Percentiles rank a stretch among this genome's conserved stretches.
Conservation (phyloP, 2,113 vertebrate species). For the Synchiropus splendidus region DNA sequence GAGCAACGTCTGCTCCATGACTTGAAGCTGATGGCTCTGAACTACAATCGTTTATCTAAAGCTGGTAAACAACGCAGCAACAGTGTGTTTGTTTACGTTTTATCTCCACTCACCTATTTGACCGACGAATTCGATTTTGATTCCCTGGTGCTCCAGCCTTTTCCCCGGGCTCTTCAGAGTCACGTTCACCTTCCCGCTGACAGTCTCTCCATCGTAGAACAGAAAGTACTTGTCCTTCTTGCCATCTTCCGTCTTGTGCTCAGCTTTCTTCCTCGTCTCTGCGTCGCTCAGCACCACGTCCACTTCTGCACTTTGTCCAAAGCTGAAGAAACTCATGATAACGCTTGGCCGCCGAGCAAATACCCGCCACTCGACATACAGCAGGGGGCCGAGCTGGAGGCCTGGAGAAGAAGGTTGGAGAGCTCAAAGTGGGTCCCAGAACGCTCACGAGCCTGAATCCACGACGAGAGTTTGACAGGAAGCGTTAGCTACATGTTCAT, state of each 20-base stretch:
- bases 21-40: too few relatives aligned
- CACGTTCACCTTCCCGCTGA: conserved; percentile 85
- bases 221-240: conserved; percentile 95
- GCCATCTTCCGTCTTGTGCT: conserved; percentile 92
- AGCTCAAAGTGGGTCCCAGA: too few relatives aligned
- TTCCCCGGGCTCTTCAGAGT: conserved; percentile 89
- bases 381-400: neutral
- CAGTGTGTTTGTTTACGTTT: too few relatives aligned
- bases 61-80: too few relatives aligned
- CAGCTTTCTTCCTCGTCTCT: conserved; percentile 85
- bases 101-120: conserved; percentile 79
- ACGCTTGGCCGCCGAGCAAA: conserved; percentile 5
- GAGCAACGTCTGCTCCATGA: too few relatives aligned
- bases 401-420: too few relatives aligned
- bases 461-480: conserved; percentile 7
- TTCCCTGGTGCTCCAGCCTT: conserved; percentile 90
- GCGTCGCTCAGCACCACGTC: conserved; percentile 87
- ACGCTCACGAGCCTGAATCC: neutral
- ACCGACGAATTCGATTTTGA: conserved; percentile 96
- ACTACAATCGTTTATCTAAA: too few relatives aligned
- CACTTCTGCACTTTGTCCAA: conserved; percentile 89
- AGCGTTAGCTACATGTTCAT: conserved; percentile 20
- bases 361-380: conserved; percentile 1
- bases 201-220: conserved; percentile 93
- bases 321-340: conserved; percentile 95